phyloP scores from a whole-genome alignment of 2,797 vertebrate species.

The Pseudochirops cupreus region DNA sequence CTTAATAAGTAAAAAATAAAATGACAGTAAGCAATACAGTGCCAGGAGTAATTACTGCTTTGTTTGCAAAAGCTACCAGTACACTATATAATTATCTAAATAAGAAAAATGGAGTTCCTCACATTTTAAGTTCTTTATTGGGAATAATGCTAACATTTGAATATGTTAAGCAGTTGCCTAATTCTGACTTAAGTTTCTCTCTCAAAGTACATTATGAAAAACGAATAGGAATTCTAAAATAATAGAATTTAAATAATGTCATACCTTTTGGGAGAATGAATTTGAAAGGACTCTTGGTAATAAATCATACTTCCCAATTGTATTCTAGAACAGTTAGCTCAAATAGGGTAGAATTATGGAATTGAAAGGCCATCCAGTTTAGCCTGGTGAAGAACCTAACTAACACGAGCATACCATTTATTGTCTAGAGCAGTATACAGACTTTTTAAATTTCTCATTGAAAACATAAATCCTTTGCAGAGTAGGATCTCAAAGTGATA shows the following conservation, averaged over 20 bases:
- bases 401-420: not conserved
- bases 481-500: not conserved
- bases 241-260: constrained; percentile 35
- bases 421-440: not conserved
- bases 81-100: constrained; percentile 77
- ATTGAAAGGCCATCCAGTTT: not conserved
- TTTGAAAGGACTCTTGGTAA: constrained; percentile 45
- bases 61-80: constrained; percentile 75
- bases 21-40: constrained; percentile 60
- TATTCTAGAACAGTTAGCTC: constrained; percentile 1
- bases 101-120: constrained; percentile 76
- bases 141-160: constrained; percentile 70
- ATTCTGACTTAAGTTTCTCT: constrained; percentile 68
- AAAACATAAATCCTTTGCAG: not conserved
- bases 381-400: constrained; percentile 9
- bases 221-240: constrained; percentile 31
- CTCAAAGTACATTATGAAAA: constrained; percentile 52
- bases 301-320: constrained; percentile 39
- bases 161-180: constrained; percentile 53
- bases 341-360: constrained; percentile 1
- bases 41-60: constrained; percentile 70
- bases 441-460: not conserved
- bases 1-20: constrained; percentile 70
- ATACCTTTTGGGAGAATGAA: constrained; percentile 29
- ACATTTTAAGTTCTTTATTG: constrained; percentile 73